Evolutionary conservation across 2,113 vertebrate genomes (phyloP), one percentile per base, ranked within the genome.

Genomic region (Cacatua alba): DNA sequence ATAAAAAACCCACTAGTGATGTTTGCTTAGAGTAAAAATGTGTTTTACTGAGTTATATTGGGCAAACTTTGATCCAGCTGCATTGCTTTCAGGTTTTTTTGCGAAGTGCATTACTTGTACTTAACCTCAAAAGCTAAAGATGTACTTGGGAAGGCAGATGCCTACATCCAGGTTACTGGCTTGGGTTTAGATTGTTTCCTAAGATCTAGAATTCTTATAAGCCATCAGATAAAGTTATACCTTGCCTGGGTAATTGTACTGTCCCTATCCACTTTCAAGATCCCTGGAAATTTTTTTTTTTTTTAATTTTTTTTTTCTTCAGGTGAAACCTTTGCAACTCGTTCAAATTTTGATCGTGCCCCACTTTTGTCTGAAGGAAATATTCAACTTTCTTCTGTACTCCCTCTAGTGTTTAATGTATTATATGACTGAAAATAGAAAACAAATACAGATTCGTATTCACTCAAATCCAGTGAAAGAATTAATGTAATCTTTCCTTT

Each of bases 331-430:
- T 46, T 69, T 70, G 4, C 5, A 82, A 29, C 41, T 72, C 26
- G 17, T 20, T 60, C 20, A 7, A 9, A 31, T 81, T 60, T 51
- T 20, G 17, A 51, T 63, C 2, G 1, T 33, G 28, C 17, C 70
- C 24, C 4, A 15, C 69, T 92, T 86, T 20, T 49, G 67, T 46
- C 12, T 2, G 2, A 52, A 55, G 35, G 51, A 67, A 75, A 77
- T 10, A 39, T 26, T 92, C 81, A 33, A 3, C 63, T 90, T 80
- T 90, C 48, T 90, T 76, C 49, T 78, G 23, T 41, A 37, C 96
- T 97, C 96, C 93, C 96, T 94, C 95, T 96, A 91, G 96, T 62
- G 96, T 96, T 86, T 67, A 44, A 85, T 49, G 23, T 17, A 21
- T 67, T 60, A 1, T 55, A 82, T 63, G 70, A 28, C 91, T 79